Conservation (phyloP, 2,888 invertebrate genomes). For the Lydus trimaculatus region DNA sequence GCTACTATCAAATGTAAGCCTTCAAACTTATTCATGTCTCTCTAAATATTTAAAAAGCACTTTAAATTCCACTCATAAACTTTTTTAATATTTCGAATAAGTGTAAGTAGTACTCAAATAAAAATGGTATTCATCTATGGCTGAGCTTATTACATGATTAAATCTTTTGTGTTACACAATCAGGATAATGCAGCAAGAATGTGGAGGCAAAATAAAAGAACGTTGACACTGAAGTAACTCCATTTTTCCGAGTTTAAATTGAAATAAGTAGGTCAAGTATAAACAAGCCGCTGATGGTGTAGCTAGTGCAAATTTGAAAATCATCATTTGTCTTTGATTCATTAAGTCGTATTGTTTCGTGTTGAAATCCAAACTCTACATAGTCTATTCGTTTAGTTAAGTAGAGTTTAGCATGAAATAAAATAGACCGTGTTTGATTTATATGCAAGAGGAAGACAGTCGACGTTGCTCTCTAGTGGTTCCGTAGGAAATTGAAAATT, state of each 20-base stretch:
- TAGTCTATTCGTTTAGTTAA: background rate
- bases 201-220: background rate
- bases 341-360: background rate
- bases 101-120: too few species aligned
- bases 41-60: background rate
- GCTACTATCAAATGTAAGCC: too few species aligned
- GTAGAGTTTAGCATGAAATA: conserved; percentile 40
- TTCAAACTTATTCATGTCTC: too few species aligned
- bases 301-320: background rate
- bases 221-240: background rate
- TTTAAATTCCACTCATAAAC: background rate
- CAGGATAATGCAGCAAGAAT: background rate
- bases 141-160: background rate
- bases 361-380: background rate
- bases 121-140: background rate
- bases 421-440: conserved; percentile 48
- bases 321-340: background rate
- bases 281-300: background rate
- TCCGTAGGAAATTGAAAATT: conserved; percentile 42
- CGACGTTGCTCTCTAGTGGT: conserved; percentile 36
- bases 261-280: background rate
- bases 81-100: too few species aligned
- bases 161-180: background rate
- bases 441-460: conserved; percentile 41
- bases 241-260: background rate